Evolutionary conservation across 2,888 invertebrate species (phyloP).

Genomic region (Orchesella flavescens): DNA sequence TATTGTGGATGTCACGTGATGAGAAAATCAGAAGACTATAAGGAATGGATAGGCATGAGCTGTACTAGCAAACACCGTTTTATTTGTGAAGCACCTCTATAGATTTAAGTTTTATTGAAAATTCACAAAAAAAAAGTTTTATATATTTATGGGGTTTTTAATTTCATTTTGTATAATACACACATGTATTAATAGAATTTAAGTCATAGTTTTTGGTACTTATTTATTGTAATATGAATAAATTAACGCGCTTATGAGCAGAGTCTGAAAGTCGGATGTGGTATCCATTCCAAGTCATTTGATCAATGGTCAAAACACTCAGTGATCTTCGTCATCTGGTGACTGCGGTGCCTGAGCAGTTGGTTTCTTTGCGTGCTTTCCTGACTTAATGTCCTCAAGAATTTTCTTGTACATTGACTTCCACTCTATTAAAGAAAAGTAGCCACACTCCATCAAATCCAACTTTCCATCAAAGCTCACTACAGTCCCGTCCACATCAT

Average conservation of each 20-base stretch:
- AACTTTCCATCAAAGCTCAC: conserved; percentile 66
- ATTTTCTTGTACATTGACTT: conserved; percentile 52
- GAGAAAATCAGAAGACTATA: neutral
- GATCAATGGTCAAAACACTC: too few species aligned
- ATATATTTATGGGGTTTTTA: too few species aligned
- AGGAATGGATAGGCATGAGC: too few species aligned
- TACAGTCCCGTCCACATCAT: conserved; percentile 63
- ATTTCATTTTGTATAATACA: too few species aligned
- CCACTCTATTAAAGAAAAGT: conserved; percentile 65
- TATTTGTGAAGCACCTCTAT: neutral
- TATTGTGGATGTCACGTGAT: neutral
- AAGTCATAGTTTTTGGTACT: neutral
- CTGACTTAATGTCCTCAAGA: conserved; percentile 31
- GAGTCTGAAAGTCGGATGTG: too few species aligned
- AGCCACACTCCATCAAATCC: conserved; percentile 67
- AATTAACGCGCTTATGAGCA: neutral
- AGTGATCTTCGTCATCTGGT: neutral
- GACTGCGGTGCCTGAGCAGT: neutral
- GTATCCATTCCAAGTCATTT: too few species aligned
- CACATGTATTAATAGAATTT: too few species aligned
- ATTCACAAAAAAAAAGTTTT: too few species aligned
- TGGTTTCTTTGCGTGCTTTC: neutral
- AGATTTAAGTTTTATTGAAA: neutral
- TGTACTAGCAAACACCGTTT: neutral
- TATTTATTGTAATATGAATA: neutral